These are phyloP conservation scores for Caenorhabditis sp. DNA, from an alignment of 2,888 invertebrate species.

Conservation along the genomic window DNA sequence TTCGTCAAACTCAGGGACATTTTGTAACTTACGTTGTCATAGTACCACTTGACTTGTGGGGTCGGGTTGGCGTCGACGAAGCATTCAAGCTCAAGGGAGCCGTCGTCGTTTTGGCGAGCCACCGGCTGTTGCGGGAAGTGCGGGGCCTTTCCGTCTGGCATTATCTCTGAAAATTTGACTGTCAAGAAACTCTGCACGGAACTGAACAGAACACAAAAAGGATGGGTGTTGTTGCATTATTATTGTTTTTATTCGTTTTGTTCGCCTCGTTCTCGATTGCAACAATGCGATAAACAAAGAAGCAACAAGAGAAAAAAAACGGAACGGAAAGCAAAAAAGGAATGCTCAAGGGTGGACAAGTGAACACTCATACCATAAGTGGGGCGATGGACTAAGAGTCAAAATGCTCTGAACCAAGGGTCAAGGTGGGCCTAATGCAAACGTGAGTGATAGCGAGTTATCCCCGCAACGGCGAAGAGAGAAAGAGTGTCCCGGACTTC, in stretches of 20 bases:
- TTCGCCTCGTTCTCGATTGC: too few relatives aligned
- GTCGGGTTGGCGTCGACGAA: slow-evolving; percentile 78
- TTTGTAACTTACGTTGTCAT: slow-evolving; percentile 74
- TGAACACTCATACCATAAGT: too few relatives aligned
- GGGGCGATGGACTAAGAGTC: too few relatives aligned
- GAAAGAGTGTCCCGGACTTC: not conserved
- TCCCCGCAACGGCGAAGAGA: not conserved
- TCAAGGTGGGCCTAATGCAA: too few relatives aligned
- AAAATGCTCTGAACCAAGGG: too few relatives aligned
- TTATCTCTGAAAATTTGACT: slow-evolving; percentile 49
- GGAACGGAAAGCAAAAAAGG: slow-evolving; percentile 3
- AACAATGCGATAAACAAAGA: not conserved
- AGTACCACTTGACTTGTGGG: slow-evolving; percentile 79
- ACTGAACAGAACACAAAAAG: too few relatives aligned
- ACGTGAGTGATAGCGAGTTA: not conserved
- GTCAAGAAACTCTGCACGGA: too few relatives aligned
- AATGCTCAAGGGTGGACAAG: not conserved
- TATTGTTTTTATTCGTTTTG: too few relatives aligned
- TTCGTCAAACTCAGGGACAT: not conserved
- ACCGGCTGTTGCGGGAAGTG: slow-evolving; percentile 80
- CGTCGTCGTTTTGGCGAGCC: slow-evolving; percentile 79
- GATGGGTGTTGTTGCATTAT: too few relatives aligned
- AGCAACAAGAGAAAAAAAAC: not conserved
- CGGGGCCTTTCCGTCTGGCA: slow-evolving; percentile 79
- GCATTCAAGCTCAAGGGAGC: slow-evolving; percentile 79